These are phyloP conservation scores for Cyprinodon diabolis DNA, from an alignment of 2,797 vertebrate genomes.

Conservation along the genomic window DNA sequence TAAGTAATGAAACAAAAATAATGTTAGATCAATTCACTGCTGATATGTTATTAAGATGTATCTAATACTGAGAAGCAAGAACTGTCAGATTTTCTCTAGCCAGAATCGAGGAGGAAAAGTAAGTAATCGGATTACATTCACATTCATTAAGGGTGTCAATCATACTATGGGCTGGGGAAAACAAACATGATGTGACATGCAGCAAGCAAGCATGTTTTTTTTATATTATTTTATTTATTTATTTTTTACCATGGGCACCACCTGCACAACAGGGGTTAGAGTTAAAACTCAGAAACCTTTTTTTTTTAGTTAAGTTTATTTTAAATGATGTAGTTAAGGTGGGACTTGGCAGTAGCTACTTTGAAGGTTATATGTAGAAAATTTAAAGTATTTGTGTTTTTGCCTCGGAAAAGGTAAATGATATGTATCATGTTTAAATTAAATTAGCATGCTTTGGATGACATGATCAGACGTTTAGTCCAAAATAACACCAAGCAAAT, in stretches of 20 bases:
- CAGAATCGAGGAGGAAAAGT: not conserved
- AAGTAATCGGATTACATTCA: not conserved
- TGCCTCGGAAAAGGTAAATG: no score
- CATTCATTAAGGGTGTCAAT: not conserved
- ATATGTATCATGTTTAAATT: not conserved
- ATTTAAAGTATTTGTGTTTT: not conserved
- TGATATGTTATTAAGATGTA: not conserved
- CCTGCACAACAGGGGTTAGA: not conserved
- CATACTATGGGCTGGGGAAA: not conserved
- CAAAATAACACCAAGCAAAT: no score
- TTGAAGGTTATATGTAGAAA: not conserved
- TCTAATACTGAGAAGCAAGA: conserved; percentile 1
- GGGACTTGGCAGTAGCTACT: not conserved
- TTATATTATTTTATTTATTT: no score
- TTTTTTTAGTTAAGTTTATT: not conserved
- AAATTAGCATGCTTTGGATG: no score
- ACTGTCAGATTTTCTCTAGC: not conserved
- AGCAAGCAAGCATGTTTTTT: not conserved
- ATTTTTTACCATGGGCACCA: not conserved
- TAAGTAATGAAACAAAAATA: not conserved
- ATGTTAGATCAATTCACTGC: not conserved
- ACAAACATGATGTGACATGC: not conserved
- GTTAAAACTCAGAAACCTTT: not conserved
- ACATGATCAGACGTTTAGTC: no score
- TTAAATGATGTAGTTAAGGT: not conserved